These are phyloP conservation scores for Zeugodacus cucurbitae DNA, from an alignment of 1,140 invertebrate genomes.

Conservation along the genomic window DNA sequence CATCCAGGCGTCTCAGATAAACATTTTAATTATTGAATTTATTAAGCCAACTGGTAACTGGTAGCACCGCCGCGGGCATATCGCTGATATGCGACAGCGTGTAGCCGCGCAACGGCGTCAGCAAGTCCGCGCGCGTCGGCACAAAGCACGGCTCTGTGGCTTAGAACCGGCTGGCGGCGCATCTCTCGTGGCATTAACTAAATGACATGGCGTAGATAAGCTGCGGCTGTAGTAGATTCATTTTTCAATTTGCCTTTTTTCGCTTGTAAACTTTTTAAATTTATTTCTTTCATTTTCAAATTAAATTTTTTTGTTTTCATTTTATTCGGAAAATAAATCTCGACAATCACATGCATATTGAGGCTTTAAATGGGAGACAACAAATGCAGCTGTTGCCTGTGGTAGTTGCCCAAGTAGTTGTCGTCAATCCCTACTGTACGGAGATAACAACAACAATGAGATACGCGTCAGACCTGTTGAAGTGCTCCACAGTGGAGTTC, in stretches of 20 bases:
- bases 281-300: background rate
- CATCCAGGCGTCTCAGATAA: background rate
- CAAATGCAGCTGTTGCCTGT: background rate
- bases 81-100: background rate
- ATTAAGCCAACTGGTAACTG: background rate
- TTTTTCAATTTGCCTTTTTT: constrained; percentile 32
- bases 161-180: background rate
- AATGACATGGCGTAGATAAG: constrained; percentile 26
- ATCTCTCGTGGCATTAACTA: constrained; percentile 2
- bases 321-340: background rate
- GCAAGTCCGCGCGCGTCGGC: background rate
- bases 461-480: constrained; percentile 12
- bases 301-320: background rate
- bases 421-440: background rate
- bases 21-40: constrained; percentile 40
- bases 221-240: background rate
- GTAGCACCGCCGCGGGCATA: background rate
- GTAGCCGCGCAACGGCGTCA: background rate
- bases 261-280: background rate
- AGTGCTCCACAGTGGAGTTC: constrained; percentile 1
- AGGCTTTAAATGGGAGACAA: background rate
- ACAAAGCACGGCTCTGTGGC: background rate
- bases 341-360: background rate
- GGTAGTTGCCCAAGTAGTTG: background rate
- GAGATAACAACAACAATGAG: background rate